A percentile compares a stretch with the other conserved stretches of the same genome.
Evolutionary conservation across 2,888 invertebrate genomes (phyloP).

Genomic region (Heliconius charithonia): DNA sequence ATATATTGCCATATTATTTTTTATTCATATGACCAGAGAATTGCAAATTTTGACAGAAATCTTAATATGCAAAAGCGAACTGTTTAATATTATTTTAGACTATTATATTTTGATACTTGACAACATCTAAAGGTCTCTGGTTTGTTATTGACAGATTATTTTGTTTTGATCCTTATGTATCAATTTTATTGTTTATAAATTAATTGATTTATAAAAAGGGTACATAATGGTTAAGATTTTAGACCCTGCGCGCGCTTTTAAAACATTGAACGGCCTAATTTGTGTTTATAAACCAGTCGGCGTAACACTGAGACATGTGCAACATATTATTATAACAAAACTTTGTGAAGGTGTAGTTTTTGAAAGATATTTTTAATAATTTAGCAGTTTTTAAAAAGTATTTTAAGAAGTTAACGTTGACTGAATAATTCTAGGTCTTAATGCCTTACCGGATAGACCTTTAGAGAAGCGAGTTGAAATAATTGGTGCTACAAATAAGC

Average conservation of each 20-base stretch:
- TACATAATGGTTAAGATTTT: conserved; percentile 66
- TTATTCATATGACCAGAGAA: background rate
- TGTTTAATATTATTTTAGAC: background rate
- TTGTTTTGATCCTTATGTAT: background rate
- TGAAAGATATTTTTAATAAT: conserved; percentile 8
- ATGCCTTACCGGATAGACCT: conserved; percentile 86
- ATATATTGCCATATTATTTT: no score
- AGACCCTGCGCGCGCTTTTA: conserved; percentile 85
- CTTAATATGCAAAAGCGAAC: background rate
- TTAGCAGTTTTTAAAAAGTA: background rate
- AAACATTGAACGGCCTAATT: conserved; percentile 88
- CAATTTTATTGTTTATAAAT: background rate
- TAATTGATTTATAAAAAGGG: background rate
- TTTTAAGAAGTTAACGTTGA: background rate
- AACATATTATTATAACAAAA: conserved; percentile 84
- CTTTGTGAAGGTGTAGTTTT: conserved; percentile 86
- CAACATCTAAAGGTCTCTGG: background rate
- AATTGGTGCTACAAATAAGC: conserved; percentile 85
- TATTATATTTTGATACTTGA: background rate
- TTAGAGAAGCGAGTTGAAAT: conserved; percentile 85
- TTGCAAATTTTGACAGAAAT: background rate
- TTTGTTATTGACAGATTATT: background rate
- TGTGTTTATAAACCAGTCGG: conserved; percentile 91
- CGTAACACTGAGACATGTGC: conserved; percentile 79
- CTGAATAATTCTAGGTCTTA: conserved; percentile 84